Percentiles rank a stretch among this genome's conserved stretches.
Evolutionary conservation across 2,888 invertebrate species (phyloP).

Genomic region (Drosophila percnosoma): DNA sequence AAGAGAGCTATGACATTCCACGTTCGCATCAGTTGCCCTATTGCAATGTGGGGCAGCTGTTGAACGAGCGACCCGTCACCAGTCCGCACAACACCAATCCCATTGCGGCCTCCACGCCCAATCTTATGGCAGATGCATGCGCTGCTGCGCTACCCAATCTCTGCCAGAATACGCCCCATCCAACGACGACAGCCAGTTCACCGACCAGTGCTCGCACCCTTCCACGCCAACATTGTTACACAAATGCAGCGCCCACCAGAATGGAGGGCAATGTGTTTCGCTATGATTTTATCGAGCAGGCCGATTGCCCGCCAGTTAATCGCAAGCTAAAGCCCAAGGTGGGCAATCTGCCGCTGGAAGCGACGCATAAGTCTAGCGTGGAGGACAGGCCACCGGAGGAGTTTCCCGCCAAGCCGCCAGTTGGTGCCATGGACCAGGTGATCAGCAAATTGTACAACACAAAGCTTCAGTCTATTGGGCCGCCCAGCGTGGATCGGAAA

Average conservation of each 20-base stretch:
- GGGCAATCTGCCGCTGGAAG: conserved; percentile 24
- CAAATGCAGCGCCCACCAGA: conserved; percentile 86
- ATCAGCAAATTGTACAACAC: conserved; percentile 61
- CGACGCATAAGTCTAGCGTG: conserved; percentile 39
- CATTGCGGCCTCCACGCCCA: conserved; percentile 84
- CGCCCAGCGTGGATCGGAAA: conserved; percentile 88
- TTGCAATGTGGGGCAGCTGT: conserved; percentile 82
- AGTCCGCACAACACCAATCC: conserved; percentile 81
- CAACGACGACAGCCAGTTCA: conserved; percentile 36
- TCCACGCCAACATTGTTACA: conserved; percentile 85
- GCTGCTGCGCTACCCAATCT: conserved; percentile 13
- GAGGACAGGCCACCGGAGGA: conserved; percentile 83
- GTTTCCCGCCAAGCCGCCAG: conserved; percentile 81
- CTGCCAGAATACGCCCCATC: conserved; percentile 6
- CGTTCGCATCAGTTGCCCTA: conserved; percentile 87
- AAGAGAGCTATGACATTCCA: conserved; percentile 90
- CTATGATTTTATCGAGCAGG: conserved; percentile 85
- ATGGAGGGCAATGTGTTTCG: conserved; percentile 86
- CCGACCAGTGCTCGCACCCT: conserved; percentile 75
- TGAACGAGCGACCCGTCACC: conserved; percentile 75
- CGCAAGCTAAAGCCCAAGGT: conserved; percentile 90
- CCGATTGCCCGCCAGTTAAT: conserved; percentile 90
- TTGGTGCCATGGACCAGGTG: conserved; percentile 64
- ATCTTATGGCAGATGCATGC: conserved; percentile 77
- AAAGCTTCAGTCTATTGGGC: conserved; percentile 74